phyloP scores from a whole-genome alignment of 2,888 invertebrate species.

The Ochlodes sylvanus region DNA sequence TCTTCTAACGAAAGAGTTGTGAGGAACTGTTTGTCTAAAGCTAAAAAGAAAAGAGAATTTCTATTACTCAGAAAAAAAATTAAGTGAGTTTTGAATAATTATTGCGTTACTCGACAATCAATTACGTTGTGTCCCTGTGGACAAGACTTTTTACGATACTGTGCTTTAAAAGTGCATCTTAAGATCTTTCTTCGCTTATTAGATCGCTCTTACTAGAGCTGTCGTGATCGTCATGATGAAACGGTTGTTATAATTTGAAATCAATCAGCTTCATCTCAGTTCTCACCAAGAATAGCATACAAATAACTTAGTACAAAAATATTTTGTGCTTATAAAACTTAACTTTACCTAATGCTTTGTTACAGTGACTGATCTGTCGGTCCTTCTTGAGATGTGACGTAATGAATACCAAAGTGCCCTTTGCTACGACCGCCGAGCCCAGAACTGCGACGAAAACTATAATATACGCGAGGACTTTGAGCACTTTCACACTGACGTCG shows the following conservation, averaged over 20 bases:
- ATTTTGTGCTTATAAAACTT: background rate
- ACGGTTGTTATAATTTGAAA: too few relatives aligned
- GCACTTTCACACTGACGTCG: constrained; percentile 84
- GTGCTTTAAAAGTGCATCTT: too few relatives aligned
- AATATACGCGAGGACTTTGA: constrained; percentile 89
- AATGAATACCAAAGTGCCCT: constrained; percentile 89
- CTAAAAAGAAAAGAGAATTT: constrained; percentile 61
- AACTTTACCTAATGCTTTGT: constrained; percentile 70
- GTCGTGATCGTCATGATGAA: too few relatives aligned
- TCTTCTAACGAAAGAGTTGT: constrained; percentile 87
- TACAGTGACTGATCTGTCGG: constrained; percentile 85
- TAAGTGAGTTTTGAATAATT: too few relatives aligned
- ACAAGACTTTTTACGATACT: too few relatives aligned
- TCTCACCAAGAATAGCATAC: too few relatives aligned
- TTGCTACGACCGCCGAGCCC: constrained; percentile 88
- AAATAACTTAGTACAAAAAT: background rate
- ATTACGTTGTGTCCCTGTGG: too few relatives aligned
- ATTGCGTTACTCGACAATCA: too few relatives aligned
- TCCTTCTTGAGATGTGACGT: constrained; percentile 87
- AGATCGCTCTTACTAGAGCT: too few relatives aligned
- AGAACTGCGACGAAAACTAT: constrained; percentile 88
- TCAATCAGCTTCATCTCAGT: too few relatives aligned
- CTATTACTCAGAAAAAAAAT: background rate
- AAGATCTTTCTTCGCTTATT: too few relatives aligned
- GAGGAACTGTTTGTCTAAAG: constrained; percentile 86